Percentiles rank a stretch among this genome's conserved stretches.
phyloP scores from a whole-genome alignment of 2,797 vertebrate species.

The Myioborus miniatus region DNA sequence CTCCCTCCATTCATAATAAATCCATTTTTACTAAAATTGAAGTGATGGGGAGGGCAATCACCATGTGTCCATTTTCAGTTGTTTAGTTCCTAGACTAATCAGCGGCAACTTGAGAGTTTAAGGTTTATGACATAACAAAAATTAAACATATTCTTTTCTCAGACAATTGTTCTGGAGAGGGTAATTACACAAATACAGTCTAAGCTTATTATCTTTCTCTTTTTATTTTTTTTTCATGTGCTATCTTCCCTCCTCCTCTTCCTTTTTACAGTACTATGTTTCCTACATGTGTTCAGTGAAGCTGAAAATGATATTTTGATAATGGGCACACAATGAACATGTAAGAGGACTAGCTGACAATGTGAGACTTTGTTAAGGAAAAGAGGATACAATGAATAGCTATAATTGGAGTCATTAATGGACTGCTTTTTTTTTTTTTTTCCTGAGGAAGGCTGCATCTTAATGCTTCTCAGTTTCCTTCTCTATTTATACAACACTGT shows the following conservation, averaged over 20 bases:
- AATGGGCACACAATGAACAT: slow-evolving; percentile 75
- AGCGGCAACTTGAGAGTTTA: slow-evolving; percentile 57
- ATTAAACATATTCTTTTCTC: slow-evolving; percentile 71
- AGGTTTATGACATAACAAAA: slow-evolving; percentile 70
- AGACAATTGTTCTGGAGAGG: slow-evolving; percentile 66
- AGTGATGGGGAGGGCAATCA: slow-evolving; percentile 4
- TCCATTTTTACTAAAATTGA: slow-evolving; percentile 18
- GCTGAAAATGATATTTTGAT: slow-evolving; percentile 83
- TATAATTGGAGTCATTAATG: slow-evolving; percentile 77
- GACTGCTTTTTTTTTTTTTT: slow-evolving; percentile 54
- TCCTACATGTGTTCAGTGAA: slow-evolving; percentile 79
- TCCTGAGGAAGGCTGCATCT: slow-evolving; percentile 40
- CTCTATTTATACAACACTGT: slow-evolving; percentile 71
- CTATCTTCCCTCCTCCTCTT: slow-evolving; percentile 30
- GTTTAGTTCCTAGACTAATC: slow-evolving; percentile 59
- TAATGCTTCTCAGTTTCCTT: slow-evolving; percentile 71
- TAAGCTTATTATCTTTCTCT: slow-evolving; percentile 71
- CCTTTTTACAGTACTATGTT: slow-evolving; percentile 71
- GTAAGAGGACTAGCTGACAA: slow-evolving; percentile 76
- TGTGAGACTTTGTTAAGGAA: slow-evolving; percentile 78
- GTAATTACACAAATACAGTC: slow-evolving; percentile 77
- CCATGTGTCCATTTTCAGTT: slow-evolving; percentile 54
- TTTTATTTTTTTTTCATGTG: background rate
- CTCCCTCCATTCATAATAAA: slow-evolving; percentile 22
- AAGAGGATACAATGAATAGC: slow-evolving; percentile 76